Evolutionary conservation across 2,797 vertebrate genomes (phyloP).

Genomic region (Mycteria americana): DNA sequence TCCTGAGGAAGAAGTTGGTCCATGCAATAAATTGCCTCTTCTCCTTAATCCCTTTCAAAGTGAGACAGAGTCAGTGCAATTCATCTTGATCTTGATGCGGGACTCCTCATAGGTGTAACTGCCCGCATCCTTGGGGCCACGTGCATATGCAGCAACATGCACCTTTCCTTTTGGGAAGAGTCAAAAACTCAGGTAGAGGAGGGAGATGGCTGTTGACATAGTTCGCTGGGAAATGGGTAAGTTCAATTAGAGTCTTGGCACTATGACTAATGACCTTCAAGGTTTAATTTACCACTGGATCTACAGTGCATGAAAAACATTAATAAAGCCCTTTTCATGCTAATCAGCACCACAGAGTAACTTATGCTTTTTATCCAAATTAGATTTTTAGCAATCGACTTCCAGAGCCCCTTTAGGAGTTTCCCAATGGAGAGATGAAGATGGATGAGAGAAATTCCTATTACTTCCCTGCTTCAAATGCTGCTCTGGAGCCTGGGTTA

Average conservation of each 20-base stretch:
- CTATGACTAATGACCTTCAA: not conserved
- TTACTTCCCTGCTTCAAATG: not conserved
- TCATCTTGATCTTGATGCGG: not conserved
- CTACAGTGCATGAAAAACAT: not conserved
- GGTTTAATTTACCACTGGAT: not conserved
- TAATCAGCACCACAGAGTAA: not conserved
- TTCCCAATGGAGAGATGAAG: not conserved
- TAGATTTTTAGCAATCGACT: not conserved
- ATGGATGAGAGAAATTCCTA: not conserved
- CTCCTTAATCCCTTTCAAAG: not conserved
- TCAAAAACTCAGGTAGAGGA: not conserved
- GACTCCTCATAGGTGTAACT: not conserved
- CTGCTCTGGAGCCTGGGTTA: not conserved
- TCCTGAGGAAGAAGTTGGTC: not conserved
- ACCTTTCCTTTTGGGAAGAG: not conserved
- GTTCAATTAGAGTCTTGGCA: not conserved
- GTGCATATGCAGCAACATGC: accelerated
- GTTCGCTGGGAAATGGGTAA: not conserved
- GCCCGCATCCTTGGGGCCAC: too few relatives aligned
- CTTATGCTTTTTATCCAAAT: not conserved
- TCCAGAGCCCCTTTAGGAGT: not conserved
- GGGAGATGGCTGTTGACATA: not conserved
- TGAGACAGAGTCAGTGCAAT: accelerated
- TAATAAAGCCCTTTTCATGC: not conserved
- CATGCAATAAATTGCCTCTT: not conserved